A percentile compares a stretch with the other conserved stretches of the same genome.
Conservation (phyloP, 1,140 invertebrate species). For the Adoxophyes honmai region DNA sequence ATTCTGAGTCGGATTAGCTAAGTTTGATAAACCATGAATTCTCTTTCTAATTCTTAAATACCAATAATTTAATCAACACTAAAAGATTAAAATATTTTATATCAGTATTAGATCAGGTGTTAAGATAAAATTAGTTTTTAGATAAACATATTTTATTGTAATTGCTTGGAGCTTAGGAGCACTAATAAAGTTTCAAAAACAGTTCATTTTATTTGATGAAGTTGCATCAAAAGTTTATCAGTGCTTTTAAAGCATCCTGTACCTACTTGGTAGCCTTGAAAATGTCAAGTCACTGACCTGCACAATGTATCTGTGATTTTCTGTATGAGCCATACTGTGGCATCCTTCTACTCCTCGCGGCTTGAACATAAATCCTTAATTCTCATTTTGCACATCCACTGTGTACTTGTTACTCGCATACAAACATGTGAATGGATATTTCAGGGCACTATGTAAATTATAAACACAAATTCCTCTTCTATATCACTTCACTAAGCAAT, state of each 20-base stretch:
- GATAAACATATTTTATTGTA: too few relatives aligned
- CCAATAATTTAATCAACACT: neutral
- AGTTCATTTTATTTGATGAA: too few relatives aligned
- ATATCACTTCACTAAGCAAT: too few relatives aligned
- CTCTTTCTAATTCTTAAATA: too few relatives aligned
- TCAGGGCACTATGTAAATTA: neutral
- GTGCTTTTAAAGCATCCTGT: constrained; percentile 4
- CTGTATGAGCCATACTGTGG: constrained; percentile 74
- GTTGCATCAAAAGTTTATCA: neutral
- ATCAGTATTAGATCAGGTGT: too few relatives aligned
- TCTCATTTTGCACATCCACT: constrained; percentile 24
- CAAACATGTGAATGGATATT: constrained; percentile 6
- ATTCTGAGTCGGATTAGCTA: too few relatives aligned
- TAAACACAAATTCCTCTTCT: neutral
- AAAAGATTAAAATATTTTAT: neutral
- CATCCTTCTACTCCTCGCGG: constrained; percentile 57
- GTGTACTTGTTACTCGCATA: constrained; percentile 19
- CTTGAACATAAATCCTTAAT: constrained; percentile 25
- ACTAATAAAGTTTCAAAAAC: too few relatives aligned
- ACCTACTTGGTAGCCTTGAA: constrained; percentile 1
- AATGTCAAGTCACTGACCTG: constrained; percentile 53
- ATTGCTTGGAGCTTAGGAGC: too few relatives aligned
- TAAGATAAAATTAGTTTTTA: too few relatives aligned
- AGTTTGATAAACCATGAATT: too few relatives aligned
- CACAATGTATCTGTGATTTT: constrained; percentile 79